phyloP scores from a whole-genome alignment of 2,113 vertebrate species.

The Ploceus nigricollis region DNA sequence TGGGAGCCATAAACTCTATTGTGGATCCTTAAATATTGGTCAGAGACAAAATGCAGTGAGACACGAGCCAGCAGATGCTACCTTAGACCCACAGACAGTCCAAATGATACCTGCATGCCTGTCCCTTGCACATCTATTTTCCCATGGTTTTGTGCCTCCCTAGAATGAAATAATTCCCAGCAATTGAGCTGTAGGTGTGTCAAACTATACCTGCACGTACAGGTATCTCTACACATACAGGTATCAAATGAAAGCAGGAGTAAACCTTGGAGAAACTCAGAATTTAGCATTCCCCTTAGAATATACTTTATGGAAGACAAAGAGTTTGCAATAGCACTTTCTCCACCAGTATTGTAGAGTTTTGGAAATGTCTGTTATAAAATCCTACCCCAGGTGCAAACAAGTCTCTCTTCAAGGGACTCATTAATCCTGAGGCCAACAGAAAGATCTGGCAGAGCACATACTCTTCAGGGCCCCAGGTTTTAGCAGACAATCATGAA shows the following conservation, averaged over 20 bases:
- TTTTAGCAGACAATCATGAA: constrained; percentile 32
- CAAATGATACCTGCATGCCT: neutral
- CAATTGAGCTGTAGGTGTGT: neutral
- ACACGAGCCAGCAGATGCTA: neutral
- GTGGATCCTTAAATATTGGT: neutral
- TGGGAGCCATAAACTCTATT: neutral
- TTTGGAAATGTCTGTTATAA: neutral
- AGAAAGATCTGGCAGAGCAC: neutral
- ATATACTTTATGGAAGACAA: neutral
- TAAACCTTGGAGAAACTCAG: neutral
- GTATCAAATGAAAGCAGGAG: neutral
- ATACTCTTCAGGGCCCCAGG: neutral
- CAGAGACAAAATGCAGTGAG: neutral
- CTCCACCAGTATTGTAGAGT: neutral
- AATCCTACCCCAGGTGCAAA: neutral
- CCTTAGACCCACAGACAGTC: neutral
- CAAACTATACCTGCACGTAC: neutral
- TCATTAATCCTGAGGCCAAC: constrained; percentile 11
- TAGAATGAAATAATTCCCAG: neutral
- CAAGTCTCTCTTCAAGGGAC: neutral
- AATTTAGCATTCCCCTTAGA: neutral
- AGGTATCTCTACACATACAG: neutral
- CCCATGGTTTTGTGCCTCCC: neutral
- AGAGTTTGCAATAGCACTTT: neutral
- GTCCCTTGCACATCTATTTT: neutral